Percentiles rank a stretch among this genome's conserved stretches.
phyloP scores from a whole-genome alignment of 2,888 invertebrate genomes.

The Drosophila anceps region DNA sequence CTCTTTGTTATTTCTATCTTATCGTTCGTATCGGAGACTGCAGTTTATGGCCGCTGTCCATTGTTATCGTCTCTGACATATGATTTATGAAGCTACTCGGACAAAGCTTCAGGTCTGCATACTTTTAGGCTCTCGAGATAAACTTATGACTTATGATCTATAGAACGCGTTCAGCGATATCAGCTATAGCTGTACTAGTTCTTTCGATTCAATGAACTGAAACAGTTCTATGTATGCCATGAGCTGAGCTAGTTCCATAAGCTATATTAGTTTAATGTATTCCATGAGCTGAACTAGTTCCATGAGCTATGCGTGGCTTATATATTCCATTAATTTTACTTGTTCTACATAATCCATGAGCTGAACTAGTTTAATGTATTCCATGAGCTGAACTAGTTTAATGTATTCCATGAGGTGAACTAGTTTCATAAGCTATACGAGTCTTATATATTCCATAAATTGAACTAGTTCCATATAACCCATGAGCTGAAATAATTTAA shows the following conservation, averaged over 20 bases:
- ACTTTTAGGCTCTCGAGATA: slow-evolving; percentile 27
- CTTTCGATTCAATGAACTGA: neutral
- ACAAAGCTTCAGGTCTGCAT: neutral
- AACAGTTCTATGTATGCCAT: neutral
- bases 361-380: no score
- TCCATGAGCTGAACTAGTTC: neutral
- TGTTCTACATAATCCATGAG: no score
- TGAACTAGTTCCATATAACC: no score
- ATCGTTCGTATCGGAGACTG: slow-evolving; percentile 26
- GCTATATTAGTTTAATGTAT: neutral
- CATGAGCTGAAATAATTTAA: no score
- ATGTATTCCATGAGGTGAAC: no score
- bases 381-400: no score
- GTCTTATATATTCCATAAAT: no score
- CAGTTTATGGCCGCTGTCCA: slow-evolving; percentile 1
- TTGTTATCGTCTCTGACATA: slow-evolving; percentile 15
- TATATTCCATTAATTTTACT: no score
- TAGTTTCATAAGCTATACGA: no score
- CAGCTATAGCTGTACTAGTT: neutral
- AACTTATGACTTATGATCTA: neutral
- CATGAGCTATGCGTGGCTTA: neutral
- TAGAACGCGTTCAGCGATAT: neutral
- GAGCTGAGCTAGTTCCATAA: neutral
- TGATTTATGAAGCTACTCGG: neutral
- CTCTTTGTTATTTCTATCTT: slow-evolving; percentile 25